Conservation (phyloP, 2,888 invertebrate genomes). For the Cryptocheilus praepositus region DNA sequence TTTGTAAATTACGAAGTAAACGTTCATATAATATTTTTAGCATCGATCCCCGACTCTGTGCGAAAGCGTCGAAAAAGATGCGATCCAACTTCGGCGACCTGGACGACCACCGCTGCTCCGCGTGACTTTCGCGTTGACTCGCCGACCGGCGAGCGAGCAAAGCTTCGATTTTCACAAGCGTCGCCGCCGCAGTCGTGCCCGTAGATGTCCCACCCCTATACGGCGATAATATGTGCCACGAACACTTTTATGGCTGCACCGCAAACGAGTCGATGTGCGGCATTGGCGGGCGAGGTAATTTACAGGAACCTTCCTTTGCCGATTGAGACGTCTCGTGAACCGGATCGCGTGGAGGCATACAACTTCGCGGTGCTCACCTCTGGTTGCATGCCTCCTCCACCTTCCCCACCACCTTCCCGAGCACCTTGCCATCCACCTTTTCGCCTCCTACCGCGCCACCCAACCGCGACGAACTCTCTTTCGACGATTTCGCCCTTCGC, state of each 20-base stretch:
- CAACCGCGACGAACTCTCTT: neutral
- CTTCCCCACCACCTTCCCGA: no score
- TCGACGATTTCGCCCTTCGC: conserved; percentile 11
- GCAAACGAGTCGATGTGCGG: conserved; percentile 21
- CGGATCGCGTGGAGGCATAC: conserved; percentile 57
- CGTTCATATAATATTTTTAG: neutral
- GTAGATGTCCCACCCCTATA: conserved; percentile 25
- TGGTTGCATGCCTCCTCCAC: neutral
- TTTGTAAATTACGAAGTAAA: no score
- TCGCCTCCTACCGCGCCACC: neutral
- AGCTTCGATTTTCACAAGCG: conserved; percentile 27
- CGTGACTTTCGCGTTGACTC: neutral
- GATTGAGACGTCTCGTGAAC: conserved; percentile 52
- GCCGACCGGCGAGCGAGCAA: neutral
- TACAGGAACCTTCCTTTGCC: conserved; percentile 42
- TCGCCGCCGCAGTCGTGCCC: conserved; percentile 1
- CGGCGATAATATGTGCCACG: conserved; percentile 46
- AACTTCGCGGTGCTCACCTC: conserved; percentile 15
- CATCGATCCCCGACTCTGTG: neutral
- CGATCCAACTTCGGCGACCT: neutral
- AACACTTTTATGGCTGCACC: conserved; percentile 43
- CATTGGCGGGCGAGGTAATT: conserved; percentile 40
- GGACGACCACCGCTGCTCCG: no score
- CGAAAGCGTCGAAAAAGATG: neutral
- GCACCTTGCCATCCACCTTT: no score